Evolutionary conservation across 2,888 invertebrate genomes (phyloP).

Genomic region (Heteromurus nitidus): DNA sequence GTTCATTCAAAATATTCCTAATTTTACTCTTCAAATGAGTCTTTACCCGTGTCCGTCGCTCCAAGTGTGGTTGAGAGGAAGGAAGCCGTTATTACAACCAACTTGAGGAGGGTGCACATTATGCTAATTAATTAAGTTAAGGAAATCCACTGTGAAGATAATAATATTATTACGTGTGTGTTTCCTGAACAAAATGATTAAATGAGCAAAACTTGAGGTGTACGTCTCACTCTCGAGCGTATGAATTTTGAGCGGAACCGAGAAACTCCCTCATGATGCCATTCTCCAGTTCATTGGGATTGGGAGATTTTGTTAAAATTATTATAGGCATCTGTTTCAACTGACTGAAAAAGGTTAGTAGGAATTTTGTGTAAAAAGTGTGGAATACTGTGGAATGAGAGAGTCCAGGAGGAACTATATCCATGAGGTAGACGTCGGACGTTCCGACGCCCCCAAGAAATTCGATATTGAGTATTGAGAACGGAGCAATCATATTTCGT

Average conservation of each 20-base stretch:
- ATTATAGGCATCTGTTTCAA: slow-evolving; percentile 1
- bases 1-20: neutral
- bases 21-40: neutral
- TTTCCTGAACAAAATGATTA: too few species aligned
- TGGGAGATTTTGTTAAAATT: neutral
- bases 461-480: slow-evolving; percentile 4
- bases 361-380: too few species aligned
- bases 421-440: neutral
- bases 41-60: slow-evolving; percentile 54
- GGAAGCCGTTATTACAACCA: neutral
- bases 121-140: neutral
- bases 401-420: too few species aligned
- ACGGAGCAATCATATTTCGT: neutral
- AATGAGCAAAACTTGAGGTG: too few species aligned
- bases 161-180: neutral
- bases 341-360: neutral
- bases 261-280: slow-evolving; percentile 31
- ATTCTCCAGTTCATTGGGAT: neutral
- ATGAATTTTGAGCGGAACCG: too few species aligned
- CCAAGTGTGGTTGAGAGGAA: slow-evolving; percentile 3
- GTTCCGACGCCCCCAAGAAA: slow-evolving; percentile 41
- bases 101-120: neutral
- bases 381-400: too few species aligned
- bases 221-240: too few species aligned
- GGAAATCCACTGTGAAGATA: neutral